Evolutionary conservation across 2,113 vertebrate species (phyloP), one percentile per base, ranked within the genome.

Genomic region (Neodon shergylaensis): DNA sequence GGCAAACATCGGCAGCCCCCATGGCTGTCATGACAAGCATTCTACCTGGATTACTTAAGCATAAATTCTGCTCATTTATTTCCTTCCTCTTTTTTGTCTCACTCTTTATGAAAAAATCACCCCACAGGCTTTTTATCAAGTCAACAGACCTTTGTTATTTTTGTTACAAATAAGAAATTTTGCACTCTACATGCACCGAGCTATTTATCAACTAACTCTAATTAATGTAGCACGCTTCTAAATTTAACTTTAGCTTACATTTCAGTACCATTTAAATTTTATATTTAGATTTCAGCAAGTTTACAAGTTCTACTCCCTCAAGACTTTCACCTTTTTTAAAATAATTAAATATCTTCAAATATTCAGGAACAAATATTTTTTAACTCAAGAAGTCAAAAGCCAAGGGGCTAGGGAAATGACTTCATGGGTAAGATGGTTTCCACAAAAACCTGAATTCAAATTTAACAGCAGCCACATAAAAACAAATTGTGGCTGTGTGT

Each of bases 31-130:
- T 77, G 95, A 91, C 92, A 94, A 70, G 94, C 94, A 91, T 97
- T 91, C 87, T 93, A 97, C 97, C 88, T 74, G 91, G 83, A 91
- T 94, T 96, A 97, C 58, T 22, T 58, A 58, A 58, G 58, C 58
- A 58, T 58, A 58, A 58, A 58, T 58, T 52, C 39, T 28, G 31
- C 24, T 96, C 92, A 86, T 95, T 96, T 95, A 79, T 90, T 95
- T 79, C 36, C 66, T 66, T 68, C 82, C 91, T 39, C 72, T 66
- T 63, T 88, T 93, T 83, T 90, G 54, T 74, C 94, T 93, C 54
- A 42, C 22, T 79, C 91, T 89, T 92, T 86, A 65, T 92, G 47
- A 66, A 79, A 79, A 58, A 95, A 91, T 83, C 42, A 72, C 78
- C 72, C 73, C 77, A 28, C 21, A 82, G 49, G 54, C 47, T 74